Evolutionary conservation across 2,113 vertebrate species (phyloP), one percentile per base, ranked within the genome.

Genomic region (Gorsachius goisagi): DNA sequence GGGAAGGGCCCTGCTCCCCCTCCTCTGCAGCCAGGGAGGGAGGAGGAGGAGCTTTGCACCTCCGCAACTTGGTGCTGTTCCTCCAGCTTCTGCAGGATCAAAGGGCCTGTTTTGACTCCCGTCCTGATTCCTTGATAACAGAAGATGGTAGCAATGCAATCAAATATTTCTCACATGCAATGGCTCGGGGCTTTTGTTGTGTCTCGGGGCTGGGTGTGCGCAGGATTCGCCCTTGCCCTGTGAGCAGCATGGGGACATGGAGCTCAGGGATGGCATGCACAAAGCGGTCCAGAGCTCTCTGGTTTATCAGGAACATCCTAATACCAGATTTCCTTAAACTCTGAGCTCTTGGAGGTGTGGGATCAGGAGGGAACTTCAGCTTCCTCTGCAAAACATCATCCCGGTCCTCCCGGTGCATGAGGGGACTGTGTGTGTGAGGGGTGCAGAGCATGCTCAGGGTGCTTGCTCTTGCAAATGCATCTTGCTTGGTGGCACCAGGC

Each of bases 21-120:
- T 59, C 18, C 52, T 27, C 49, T 69, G 60, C 79, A 73, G 56
- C 72, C 0, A 2, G 18, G n/a, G 13, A n/a, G 32, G 56, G 74
- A 71, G 58, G 53, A 72, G 53, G 53, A 50, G 68, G 45, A 68
- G 35, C 15, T 81, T 71, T 74, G 76, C n/a, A 37, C 62, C 72
- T 78, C 13, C 75, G 74, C 85, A 77, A 62, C 44, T 17, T 8
- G 0, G 10, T 20, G 66, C 86, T 85, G 44, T 91, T 93, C 71
- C 69, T 83, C 63, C 77, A 58, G 90, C 90, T 82, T 85, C 84
- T 84, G 74, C 37, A 0, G 50, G 80, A 89, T 68, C 77, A 23
- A 79, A 87, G 94, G 11, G 68, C 75, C 77, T 93, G 94, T 85
- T 76, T 69, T 39, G 91, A 74, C 93, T 94, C 85, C 62, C 18